Evolutionary conservation across 2,888 invertebrate genomes (phyloP), one percentile per base, ranked within the genome.

Genomic region (Agrochola litura): DNA sequence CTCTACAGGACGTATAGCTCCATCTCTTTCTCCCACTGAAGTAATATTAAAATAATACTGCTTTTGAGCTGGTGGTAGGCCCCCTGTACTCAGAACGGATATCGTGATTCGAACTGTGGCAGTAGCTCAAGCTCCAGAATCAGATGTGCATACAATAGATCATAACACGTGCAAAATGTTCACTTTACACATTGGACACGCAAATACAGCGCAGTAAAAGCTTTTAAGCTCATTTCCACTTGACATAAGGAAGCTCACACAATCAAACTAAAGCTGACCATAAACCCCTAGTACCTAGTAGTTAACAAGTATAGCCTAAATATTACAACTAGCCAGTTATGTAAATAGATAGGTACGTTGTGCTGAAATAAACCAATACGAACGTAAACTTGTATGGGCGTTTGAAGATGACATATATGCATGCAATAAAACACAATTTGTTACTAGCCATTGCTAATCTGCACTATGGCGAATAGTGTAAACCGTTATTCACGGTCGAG

Each of bases 391-490:
- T 68, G 49, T 63, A 63, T 14, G 12, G n/a, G 22, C 37, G 58
- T 73, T 71, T 67, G 52, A 71, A 66, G 16, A 73, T 71, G 66
- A 73, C 66, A 49, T 67, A 72, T 70, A 54, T 67, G 30, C 58
- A 73, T 56, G 63, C 49, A 37, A 67, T 71, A 60, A 54, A 60
- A 58, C 60, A 67, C 46, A 63, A 54, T 30, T 46, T 58, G 30
- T 68, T 76, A 71, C 30, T 56, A 74, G 43, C 63, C 74, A 46
- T 72, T 73, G 54, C 63, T 60, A 69, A 82, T 84, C 22, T 58
- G 43, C 16, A 46, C 25, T 56, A 60, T 56, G 22, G 14, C 14
- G 61, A 61, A 63, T n/a, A 58, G 19, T 8, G 37, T 56, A 64
- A 71, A 56, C 49, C 49, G 6, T 76, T 70, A 4, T 54, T 69